A percentile compares a stretch with the other conserved stretches of the same genome.
These are phyloP conservation scores for Psophia crepitans DNA, from an alignment of 2,113 vertebrate species.

Conservation along the genomic window DNA sequence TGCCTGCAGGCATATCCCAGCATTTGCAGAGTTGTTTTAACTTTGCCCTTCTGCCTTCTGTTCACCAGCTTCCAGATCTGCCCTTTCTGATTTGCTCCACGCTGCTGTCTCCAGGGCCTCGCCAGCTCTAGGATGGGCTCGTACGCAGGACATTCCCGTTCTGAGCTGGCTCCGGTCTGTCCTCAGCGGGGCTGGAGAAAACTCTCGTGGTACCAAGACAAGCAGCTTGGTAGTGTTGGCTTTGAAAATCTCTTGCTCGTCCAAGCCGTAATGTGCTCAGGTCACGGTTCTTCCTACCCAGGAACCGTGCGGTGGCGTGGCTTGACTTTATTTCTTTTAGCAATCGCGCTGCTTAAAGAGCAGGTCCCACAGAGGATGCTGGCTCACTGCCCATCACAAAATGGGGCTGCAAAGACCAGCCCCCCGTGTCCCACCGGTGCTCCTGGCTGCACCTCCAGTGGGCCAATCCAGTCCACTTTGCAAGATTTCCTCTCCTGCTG, in stretches of 20 bases:
- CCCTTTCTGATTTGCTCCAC: neutral
- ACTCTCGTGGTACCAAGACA: neutral
- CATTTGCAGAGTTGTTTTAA: neutral
- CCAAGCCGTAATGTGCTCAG: neutral
- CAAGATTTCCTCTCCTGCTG: neutral
- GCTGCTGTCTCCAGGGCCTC: neutral
- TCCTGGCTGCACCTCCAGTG: neutral
- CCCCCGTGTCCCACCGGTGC: fast-evolving
- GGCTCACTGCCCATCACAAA: neutral
- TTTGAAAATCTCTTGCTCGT: neutral
- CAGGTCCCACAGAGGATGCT: neutral
- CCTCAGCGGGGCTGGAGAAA: neutral
- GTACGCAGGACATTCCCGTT: fast-evolving
- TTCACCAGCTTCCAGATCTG: neutral
- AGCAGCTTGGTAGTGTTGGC: neutral
- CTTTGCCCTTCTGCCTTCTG: conserved; percentile 49
- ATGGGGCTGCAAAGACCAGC: neutral
- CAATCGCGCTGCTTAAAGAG: neutral
- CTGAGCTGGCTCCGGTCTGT: neutral
- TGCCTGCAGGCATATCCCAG: conserved; percentile 5
- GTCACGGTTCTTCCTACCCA: neutral
- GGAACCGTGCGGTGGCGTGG: fast-evolving
- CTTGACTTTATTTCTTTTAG: neutral
- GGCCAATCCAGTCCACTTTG: neutral
- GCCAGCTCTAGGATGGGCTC: neutral